These are phyloP conservation scores for Rugalucina vietnamica DNA, from an alignment of 2,888 invertebrate genomes.

Conservation along the genomic window DNA sequence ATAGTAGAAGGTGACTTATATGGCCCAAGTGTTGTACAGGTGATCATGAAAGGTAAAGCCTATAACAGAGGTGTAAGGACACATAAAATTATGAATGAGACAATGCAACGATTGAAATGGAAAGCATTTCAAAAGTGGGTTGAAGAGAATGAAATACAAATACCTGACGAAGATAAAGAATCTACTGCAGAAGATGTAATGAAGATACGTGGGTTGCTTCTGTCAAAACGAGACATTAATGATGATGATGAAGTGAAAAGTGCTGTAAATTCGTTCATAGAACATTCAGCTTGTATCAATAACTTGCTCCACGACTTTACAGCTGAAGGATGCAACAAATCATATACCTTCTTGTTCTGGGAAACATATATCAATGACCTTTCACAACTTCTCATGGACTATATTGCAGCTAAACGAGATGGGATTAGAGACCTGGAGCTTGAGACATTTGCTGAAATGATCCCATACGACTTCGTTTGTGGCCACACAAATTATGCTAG, in stretches of 20 bases:
- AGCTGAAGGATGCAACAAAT: not conserved
- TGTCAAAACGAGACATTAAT: not conserved
- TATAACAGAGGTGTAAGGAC: constrained; percentile 37
- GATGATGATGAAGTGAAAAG: not conserved
- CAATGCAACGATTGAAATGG: constrained; percentile 10
- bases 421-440: constrained; percentile 12
- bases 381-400: constrained; percentile 5
- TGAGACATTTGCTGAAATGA: constrained; percentile 35
- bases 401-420: constrained; percentile 20
- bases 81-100: constrained; percentile 31
- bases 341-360: constrained; percentile 7
- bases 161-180: not conserved
- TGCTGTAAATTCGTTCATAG: not conserved
- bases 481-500: constrained; percentile 30
- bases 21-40: constrained; percentile 24
- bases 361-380: constrained; percentile 14
- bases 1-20: constrained; percentile 3
- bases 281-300: not conserved
- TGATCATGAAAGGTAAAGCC: constrained; percentile 24
- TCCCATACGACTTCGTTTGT: constrained; percentile 8
- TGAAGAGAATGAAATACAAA: not conserved
- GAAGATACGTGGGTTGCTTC: not conserved
- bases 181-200: not conserved
- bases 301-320: constrained; percentile 1
- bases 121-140: constrained; percentile 12